Percentiles rank a stretch among this genome's conserved stretches.
Evolutionary conservation across 2,888 invertebrate genomes (phyloP).

Genomic region (Philopedon plagiatum): DNA sequence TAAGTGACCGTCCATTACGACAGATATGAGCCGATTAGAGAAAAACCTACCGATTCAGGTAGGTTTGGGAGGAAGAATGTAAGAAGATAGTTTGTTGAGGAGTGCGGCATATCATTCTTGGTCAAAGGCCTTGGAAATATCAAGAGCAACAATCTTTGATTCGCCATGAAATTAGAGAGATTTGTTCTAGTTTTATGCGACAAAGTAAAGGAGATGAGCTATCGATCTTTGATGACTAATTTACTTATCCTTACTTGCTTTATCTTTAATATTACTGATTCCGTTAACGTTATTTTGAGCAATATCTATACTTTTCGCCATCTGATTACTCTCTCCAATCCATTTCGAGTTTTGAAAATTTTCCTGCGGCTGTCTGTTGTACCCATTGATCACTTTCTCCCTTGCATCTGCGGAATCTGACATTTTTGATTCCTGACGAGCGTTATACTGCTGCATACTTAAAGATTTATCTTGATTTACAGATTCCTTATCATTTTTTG

Average conservation of each 20-base stretch:
- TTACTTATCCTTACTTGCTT: background rate
- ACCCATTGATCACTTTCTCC: background rate
- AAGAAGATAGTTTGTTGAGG: too few relatives aligned
- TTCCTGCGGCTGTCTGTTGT: background rate
- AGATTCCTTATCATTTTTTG: background rate
- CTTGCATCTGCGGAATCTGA: background rate
- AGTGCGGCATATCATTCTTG: too few relatives aligned
- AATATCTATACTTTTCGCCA: conserved; percentile 38
- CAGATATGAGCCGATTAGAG: too few relatives aligned
- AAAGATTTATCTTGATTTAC: background rate
- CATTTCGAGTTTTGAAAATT: conserved; percentile 1
- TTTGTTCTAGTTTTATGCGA: too few relatives aligned
- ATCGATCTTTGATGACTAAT: too few relatives aligned
- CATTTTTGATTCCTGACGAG: conserved; percentile 11
- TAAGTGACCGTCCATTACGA: too few relatives aligned
- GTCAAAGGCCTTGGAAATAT: too few relatives aligned
- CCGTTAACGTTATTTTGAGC: conserved; percentile 35
- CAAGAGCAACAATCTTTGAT: too few relatives aligned
- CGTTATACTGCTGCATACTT: background rate
- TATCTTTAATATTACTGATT: background rate
- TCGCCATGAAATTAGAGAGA: too few relatives aligned
- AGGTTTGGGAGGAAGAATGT: too few relatives aligned
- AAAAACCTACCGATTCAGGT: too few relatives aligned
- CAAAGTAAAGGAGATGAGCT: too few relatives aligned
- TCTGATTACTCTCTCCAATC: conserved; percentile 19